A percentile compares a stretch with the other conserved stretches of the same genome.
These are phyloP conservation scores for Hippoglossus stenolepis DNA, from an alignment of 2,113 vertebrate species.

Conservation along the genomic window DNA sequence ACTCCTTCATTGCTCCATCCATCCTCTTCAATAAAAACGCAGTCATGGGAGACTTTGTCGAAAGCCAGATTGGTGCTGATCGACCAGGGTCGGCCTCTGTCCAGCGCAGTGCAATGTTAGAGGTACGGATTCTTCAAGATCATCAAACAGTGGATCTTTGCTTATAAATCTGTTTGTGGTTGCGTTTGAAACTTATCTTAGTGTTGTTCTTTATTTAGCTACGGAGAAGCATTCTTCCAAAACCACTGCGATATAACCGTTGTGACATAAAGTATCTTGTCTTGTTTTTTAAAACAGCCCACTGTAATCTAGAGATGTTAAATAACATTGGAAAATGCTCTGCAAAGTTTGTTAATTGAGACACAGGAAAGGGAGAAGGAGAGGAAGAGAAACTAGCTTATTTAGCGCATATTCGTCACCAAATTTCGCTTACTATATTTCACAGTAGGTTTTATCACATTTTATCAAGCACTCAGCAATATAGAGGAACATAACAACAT, in stretches of 20 bases:
- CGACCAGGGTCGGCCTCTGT: slow-evolving; percentile 87
- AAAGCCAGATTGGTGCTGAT: slow-evolving; percentile 79
- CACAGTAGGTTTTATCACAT: not conserved
- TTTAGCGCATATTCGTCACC: not conserved
- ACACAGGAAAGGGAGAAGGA: slow-evolving; percentile 28
- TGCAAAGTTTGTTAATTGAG: not conserved
- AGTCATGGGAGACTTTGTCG: slow-evolving; percentile 88
- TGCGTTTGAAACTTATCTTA: not conserved
- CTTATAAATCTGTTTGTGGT: not conserved
- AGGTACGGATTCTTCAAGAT: slow-evolving; percentile 77
- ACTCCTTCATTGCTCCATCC: slow-evolving; percentile 93
- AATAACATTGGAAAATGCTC: not conserved
- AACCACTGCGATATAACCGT: not conserved
- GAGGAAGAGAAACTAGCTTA: slow-evolving; percentile 19
- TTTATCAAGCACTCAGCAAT: not conserved
- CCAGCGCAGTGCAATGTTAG: slow-evolving; percentile 89
- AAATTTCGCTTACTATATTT: not conserved
- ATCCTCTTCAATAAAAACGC: slow-evolving; percentile 92
- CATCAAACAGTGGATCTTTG: not conserved
- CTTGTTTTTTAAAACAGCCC: not conserved
- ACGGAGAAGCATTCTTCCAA: not conserved
- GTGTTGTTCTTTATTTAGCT: not conserved
- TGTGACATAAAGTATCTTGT: not conserved
- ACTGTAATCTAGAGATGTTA: not conserved
- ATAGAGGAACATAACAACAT: not conserved